These are phyloP conservation scores for Girardinichthys multiradiatus DNA, from an alignment of 2,113 vertebrate species.

Conservation along the genomic window DNA sequence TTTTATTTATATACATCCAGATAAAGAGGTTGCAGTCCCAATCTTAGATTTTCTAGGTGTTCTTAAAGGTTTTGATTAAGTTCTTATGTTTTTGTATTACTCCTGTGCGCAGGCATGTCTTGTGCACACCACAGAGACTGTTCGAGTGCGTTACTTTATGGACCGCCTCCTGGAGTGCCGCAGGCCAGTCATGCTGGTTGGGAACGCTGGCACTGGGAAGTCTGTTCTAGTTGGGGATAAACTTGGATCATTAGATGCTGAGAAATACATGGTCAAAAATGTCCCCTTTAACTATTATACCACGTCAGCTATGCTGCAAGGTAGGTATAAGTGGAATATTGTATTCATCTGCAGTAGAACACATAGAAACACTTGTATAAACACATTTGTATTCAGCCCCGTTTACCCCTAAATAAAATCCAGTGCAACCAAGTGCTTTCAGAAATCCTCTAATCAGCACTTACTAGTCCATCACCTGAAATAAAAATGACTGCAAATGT, in stretches of 20 bases:
- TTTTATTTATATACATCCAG: background rate
- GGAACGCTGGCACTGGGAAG: conserved; percentile 89
- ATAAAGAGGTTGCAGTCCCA: background rate
- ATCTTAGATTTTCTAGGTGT: background rate
- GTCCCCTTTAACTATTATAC: conserved; percentile 96
- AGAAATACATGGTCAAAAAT: conserved; percentile 87
- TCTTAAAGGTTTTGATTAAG: background rate
- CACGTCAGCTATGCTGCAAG: conserved; percentile 94
- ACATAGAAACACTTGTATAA: too few relatives aligned
- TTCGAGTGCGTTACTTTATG: conserved; percentile 88
- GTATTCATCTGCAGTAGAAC: too few relatives aligned
- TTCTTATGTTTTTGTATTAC: background rate
- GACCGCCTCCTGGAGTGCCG: conserved; percentile 82
- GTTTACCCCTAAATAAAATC: too few relatives aligned
- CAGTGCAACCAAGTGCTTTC: too few relatives aligned
- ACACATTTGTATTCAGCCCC: too few relatives aligned
- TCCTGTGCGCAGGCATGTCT: conserved; percentile 84
- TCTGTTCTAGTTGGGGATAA: conserved; percentile 89
- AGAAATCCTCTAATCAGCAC: too few relatives aligned
- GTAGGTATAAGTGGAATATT: conserved; percentile 65
- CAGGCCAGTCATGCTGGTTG: conserved; percentile 91
- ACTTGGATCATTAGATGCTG: conserved; percentile 81
- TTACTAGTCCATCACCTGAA: too few relatives aligned
- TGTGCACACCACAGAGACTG: conserved; percentile 90
- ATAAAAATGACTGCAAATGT: too few relatives aligned